These are phyloP conservation scores for Limnephilus marmoratus DNA, from an alignment of 2,888 invertebrate species.

Conservation along the genomic window DNA sequence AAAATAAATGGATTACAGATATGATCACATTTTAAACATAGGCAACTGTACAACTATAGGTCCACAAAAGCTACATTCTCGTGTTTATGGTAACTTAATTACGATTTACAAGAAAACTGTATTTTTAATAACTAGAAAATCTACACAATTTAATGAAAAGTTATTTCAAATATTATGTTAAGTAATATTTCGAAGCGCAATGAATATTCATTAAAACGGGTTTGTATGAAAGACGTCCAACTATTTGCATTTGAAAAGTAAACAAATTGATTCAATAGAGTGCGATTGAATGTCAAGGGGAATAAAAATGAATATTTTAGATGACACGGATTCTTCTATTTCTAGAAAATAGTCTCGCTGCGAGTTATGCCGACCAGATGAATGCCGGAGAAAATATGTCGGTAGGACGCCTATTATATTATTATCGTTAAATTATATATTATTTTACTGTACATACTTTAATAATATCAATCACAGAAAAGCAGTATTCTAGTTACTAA, in stretches of 20 bases:
- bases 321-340: neutral
- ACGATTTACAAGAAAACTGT: neutral
- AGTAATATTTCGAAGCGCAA: neutral
- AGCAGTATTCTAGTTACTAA: neutral
- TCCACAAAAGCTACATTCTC: neutral
- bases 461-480: neutral
- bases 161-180: neutral
- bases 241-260: neutral
- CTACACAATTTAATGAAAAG: neutral
- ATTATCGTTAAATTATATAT: neutral
- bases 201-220: neutral
- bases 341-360: neutral
- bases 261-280: neutral
- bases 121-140: neutral
- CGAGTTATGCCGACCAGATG: neutral
- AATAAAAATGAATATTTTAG: neutral
- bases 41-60: no score
- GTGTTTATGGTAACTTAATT: no score
- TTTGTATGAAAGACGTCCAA: neutral
- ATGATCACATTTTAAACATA: no score
- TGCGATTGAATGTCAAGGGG: neutral
- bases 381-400: neutral
- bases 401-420: neutral
- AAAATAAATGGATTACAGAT: neutral
- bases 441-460: neutral